A percentile compares a stretch with the other conserved stretches of the same genome.
Conservation (phyloP, 2,888 invertebrate genomes). For the Sinelater perroti region DNA sequence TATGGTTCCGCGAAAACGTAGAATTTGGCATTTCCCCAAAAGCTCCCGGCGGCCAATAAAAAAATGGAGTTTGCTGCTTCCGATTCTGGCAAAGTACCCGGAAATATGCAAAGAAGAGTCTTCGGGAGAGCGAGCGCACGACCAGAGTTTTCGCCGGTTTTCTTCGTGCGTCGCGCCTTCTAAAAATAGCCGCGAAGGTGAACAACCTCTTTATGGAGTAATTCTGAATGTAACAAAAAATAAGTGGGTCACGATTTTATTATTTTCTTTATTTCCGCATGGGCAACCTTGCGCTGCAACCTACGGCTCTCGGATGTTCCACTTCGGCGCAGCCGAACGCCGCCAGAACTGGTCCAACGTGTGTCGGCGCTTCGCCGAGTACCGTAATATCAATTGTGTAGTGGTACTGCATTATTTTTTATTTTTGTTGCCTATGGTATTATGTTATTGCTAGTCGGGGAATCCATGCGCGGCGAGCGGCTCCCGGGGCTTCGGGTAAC, state of each 20-base stretch:
- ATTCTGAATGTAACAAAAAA: constrained; percentile 35
- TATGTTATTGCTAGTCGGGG: constrained; percentile 31
- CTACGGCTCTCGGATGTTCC: constrained; percentile 36
- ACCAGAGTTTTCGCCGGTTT: background rate
- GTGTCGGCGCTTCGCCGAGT: constrained; percentile 37
- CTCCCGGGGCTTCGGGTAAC: background rate
- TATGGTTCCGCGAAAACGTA: no score
- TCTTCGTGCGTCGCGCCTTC: constrained; percentile 7
- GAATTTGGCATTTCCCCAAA: no score
- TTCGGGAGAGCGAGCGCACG: no score
- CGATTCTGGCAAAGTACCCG: no score
- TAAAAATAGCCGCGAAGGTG: constrained; percentile 31
- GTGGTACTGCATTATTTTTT: constrained; percentile 39
- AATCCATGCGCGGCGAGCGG: constrained; percentile 23
- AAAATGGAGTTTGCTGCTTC: no score
- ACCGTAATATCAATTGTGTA: constrained; percentile 44
- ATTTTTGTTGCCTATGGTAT: constrained; percentile 32
- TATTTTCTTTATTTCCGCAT: constrained; percentile 47
- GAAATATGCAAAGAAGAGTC: no score
- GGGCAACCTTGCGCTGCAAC: constrained; percentile 44
- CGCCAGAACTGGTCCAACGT: constrained; percentile 37
- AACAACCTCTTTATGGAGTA: constrained; percentile 33
- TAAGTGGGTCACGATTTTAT: constrained; percentile 43
- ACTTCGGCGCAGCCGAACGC: constrained; percentile 34
- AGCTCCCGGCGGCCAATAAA: no score